These are phyloP conservation scores for Ethmia dodecea DNA, from an alignment of 2,888 invertebrate species.

Conservation along the genomic window DNA sequence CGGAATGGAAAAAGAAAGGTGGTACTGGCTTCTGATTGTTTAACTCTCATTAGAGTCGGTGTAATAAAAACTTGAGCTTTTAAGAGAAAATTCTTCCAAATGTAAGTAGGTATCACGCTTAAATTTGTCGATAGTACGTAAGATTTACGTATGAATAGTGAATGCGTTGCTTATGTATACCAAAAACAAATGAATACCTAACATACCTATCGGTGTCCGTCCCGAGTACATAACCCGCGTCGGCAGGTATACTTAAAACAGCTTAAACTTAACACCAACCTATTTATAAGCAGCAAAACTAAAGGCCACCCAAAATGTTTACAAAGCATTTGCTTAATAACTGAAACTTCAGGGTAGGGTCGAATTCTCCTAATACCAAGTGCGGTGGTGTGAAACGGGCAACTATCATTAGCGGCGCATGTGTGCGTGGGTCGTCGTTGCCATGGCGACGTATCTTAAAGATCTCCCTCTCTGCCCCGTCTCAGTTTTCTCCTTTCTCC, in stretches of 20 bases:
- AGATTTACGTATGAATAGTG: too few relatives aligned
- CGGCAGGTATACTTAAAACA: constrained; percentile 31
- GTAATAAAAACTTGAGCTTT: too few relatives aligned
- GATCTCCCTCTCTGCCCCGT: constrained; percentile 71
- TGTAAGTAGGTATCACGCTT: too few relatives aligned
- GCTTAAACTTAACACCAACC: constrained; percentile 60
- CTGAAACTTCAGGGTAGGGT: constrained; percentile 70
- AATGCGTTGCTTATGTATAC: too few relatives aligned
- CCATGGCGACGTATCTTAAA: constrained; percentile 74
- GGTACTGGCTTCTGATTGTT: too few relatives aligned
- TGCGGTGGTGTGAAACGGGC: constrained; percentile 20
- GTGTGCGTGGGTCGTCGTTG: constrained; percentile 61
- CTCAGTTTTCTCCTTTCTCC: constrained; percentile 76
- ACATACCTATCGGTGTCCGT: too few relatives aligned
- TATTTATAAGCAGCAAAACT: constrained; percentile 62
- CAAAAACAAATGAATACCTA: too few relatives aligned
- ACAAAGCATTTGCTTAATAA: constrained; percentile 78
- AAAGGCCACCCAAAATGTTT: constrained; percentile 74
- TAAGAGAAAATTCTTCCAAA: too few relatives aligned
- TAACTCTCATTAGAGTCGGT: too few relatives aligned
- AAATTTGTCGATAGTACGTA: too few relatives aligned
- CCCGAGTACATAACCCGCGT: too few relatives aligned
- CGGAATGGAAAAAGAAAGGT: too few relatives aligned
- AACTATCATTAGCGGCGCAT: constrained; percentile 41
- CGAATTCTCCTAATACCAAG: constrained; percentile 71